Conservation (phyloP, 2,797 vertebrate genomes). For the Fringilla coelebs region DNA sequence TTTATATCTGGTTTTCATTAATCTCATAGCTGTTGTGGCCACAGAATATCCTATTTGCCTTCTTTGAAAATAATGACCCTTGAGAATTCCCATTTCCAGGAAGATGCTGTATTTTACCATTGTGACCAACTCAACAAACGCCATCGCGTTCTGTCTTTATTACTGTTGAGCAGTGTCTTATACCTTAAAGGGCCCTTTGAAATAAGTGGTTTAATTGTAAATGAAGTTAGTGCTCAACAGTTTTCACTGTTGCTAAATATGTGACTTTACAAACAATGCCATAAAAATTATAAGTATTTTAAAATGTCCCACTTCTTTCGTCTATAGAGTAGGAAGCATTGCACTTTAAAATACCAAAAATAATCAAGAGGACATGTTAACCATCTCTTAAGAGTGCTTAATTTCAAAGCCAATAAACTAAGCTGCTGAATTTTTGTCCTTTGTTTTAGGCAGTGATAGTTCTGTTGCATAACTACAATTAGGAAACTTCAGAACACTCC, state of each 20-base stretch:
- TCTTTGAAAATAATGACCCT: not conserved
- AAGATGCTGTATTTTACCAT: not conserved
- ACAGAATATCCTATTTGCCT: not conserved
- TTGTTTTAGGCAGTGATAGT: constrained; percentile 36
- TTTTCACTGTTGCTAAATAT: constrained; percentile 6
- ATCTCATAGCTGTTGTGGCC: not conserved
- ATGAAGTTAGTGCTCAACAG: not conserved
- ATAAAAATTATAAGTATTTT: not conserved
- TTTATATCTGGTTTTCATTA: not conserved
- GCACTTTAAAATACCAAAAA: constrained; percentile 16
- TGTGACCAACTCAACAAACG: not conserved
- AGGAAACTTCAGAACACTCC: constrained; percentile 19
- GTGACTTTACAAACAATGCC: not conserved
- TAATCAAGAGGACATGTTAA: not conserved
- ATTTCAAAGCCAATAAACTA: not conserved
- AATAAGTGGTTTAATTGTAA: not conserved
- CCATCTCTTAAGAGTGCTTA: not conserved
- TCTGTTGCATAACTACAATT: constrained; percentile 43
- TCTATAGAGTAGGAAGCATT: not conserved
- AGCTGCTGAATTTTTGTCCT: constrained; percentile 11
- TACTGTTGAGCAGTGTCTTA: not conserved
- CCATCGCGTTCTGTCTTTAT: not conserved
- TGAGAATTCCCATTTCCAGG: not conserved
- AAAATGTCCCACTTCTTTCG: not conserved
- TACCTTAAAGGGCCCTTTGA: not conserved